These are phyloP conservation scores for Ceyx margarethae DNA, from an alignment of 2,113 vertebrate species.

Conservation along the genomic window DNA sequence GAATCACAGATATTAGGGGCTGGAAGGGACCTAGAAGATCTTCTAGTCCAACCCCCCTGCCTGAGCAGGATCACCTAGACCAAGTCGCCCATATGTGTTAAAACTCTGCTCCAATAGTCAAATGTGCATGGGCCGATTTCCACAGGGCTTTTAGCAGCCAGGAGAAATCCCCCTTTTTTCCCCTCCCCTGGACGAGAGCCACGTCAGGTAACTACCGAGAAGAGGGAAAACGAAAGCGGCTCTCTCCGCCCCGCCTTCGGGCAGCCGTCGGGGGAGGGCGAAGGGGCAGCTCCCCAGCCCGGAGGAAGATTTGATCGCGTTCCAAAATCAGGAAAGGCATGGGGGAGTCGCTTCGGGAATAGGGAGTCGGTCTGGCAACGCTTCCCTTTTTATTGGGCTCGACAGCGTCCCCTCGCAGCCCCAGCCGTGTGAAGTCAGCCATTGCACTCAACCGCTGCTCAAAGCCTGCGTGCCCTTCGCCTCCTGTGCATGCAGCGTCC, in stretches of 20 bases:
- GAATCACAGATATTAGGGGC: too few relatives aligned
- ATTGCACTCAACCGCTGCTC: not conserved
- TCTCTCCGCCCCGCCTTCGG: too few relatives aligned
- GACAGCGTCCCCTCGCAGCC: not conserved
- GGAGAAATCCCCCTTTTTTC: rapidly evolving
- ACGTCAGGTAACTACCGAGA: not conserved
- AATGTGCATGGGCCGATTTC: rapidly evolving
- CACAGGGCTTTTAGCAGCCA: rapidly evolving
- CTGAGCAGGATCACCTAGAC: too few relatives aligned
- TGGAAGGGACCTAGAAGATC: too few relatives aligned
- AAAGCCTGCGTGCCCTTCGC: rapidly evolving
- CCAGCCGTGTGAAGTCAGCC: not conserved
- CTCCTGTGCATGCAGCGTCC: rapidly evolving
- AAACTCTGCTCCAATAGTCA: not conserved
- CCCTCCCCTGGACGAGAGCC: rapidly evolving
- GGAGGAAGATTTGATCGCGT: rapidly evolving
- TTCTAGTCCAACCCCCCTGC: too few relatives aligned
- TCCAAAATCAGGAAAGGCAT: rapidly evolving
- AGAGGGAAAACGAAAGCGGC: too few relatives aligned
- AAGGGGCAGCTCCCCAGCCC: too few relatives aligned
- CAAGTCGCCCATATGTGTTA: not conserved
- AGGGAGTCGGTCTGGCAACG: not conserved
- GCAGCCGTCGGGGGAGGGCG: not conserved
- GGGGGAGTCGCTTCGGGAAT: too few relatives aligned
- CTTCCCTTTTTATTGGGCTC: not conserved